Base-by-base conservation (phyloP, 2,888 invertebrate genomes). In the Parnassius apollo region DNA sequence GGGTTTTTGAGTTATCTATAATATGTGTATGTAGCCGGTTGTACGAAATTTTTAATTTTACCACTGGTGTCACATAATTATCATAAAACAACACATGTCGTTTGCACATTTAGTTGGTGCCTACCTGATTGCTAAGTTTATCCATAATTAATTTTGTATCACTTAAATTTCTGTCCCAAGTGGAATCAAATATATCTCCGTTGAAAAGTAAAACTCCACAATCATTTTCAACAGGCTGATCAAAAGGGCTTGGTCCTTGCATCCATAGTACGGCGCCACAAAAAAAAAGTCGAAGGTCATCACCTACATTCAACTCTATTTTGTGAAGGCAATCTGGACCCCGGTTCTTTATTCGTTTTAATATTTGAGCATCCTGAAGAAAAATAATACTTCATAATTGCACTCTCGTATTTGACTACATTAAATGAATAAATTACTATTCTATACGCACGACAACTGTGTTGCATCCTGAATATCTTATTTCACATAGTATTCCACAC, bases 171-270 rank as follows among this genome's bases (percentile, higher is more conserved):
- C 58, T 68, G 18, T 78, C 69, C 77, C 88, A 82, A 52, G 81
- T 72, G 44, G 88, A 79, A 71, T 92, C 94, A 86, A 96, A 98
- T 69, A 97, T 93, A 86, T 99, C 98, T 42, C 98, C 98, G 91
- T 98, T 98, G 92, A 96, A 98, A 25, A 98, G 82, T 61, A 98
- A 88, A 60, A 95, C 79, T 67, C 96, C 95, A 35, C 93, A 89
- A 48, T 92, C 79, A 10, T 85, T 83, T 78, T 94, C 92, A 42
- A 93, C 59, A 0, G 98, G 98, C 80, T 98, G 98, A 44, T 75
- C 71, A 2, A 93, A 92, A 2, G 94, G 76, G 18, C 81, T 62
- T 1, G 69, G 65, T 2, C 98, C 98, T 88, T 98, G 96, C 83
- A 97, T 95, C 96, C 98, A 98, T 57, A 98, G 88, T 9, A 98